Conservation (phyloP, 1,140 invertebrate species). For the Cydia amplana region DNA sequence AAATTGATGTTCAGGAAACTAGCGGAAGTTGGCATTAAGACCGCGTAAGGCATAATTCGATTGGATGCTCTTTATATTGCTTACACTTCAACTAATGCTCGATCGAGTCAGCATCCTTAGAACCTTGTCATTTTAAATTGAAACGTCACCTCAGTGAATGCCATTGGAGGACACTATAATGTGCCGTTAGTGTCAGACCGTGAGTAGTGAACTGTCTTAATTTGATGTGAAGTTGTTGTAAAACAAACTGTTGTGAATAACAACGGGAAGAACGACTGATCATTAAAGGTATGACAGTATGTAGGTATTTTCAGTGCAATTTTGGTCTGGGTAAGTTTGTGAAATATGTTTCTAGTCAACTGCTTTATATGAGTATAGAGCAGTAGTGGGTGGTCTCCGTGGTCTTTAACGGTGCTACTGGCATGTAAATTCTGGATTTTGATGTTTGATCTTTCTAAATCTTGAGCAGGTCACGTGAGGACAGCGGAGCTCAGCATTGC, state of each 20-base stretch:
- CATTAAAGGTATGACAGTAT: no score
- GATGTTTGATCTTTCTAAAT: neutral
- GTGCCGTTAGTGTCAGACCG: no score
- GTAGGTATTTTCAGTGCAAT: neutral
- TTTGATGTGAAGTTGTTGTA: no score
- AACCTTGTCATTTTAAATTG: neutral
- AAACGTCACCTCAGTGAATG: neutral
- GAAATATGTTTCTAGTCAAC: no score
- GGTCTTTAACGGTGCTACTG: no score
- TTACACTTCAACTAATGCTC: neutral
- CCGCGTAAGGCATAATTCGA: slow-evolving; percentile 52
- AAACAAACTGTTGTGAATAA: no score
- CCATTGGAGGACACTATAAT: no score
- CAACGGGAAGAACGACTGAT: no score
- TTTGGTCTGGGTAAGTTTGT: neutral
- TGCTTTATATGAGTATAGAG: no score
- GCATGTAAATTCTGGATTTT: neutral
- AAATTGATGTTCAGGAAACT: slow-evolving; percentile 65
- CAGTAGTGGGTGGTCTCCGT: no score
- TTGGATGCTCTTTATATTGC: slow-evolving; percentile 46
- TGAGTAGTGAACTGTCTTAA: no score
- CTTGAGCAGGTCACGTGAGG: slow-evolving; percentile 45
- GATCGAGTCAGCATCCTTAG: neutral
- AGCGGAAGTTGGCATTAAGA: slow-evolving; percentile 67
- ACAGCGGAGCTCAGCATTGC: slow-evolving; percentile 46